Percentiles rank a stretch among this genome's conserved stretches.
Evolutionary conservation across 2,888 invertebrate species (phyloP).

Genomic region (Callyntrura guangdongensis): DNA sequence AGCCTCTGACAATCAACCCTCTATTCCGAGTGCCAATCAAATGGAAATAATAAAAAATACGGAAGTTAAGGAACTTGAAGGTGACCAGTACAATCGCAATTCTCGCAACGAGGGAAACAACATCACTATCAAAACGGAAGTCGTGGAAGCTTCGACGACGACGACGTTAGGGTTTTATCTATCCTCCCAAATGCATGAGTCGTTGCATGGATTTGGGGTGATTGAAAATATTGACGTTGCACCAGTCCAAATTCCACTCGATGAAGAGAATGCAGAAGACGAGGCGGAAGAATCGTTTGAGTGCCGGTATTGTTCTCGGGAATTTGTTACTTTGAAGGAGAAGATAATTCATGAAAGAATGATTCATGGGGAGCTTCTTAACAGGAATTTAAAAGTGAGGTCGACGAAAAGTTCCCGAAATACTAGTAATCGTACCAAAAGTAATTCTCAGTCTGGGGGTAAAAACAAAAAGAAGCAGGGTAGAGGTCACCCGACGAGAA

Average conservation of each 20-base stretch:
- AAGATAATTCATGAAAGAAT: not conserved
- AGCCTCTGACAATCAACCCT: no score
- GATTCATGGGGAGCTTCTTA: not conserved
- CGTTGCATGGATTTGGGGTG: no score
- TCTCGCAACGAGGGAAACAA: no score
- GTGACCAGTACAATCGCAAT: no score
- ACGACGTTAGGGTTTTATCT: no score
- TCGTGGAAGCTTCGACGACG: no score
- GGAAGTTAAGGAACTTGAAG: not conserved
- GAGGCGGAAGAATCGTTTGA: not conserved
- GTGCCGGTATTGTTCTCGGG: not conserved
- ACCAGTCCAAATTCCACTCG: not conserved
- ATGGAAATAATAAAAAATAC: not conserved
- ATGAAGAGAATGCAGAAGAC: not conserved
- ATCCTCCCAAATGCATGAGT: no score
- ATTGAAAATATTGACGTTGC: not conserved
- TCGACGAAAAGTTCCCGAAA: no score
- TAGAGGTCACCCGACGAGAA: not conserved
- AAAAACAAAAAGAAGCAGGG: no score
- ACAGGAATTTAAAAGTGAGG: not conserved
- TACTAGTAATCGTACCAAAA: not conserved
- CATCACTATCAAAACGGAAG: no score
- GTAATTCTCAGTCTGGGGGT: not conserved
- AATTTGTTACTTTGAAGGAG: not conserved
- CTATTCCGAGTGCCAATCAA: no score